Evolutionary conservation across 1,140 invertebrate species (phyloP).

Genomic region (Drosophila nikananu): DNA sequence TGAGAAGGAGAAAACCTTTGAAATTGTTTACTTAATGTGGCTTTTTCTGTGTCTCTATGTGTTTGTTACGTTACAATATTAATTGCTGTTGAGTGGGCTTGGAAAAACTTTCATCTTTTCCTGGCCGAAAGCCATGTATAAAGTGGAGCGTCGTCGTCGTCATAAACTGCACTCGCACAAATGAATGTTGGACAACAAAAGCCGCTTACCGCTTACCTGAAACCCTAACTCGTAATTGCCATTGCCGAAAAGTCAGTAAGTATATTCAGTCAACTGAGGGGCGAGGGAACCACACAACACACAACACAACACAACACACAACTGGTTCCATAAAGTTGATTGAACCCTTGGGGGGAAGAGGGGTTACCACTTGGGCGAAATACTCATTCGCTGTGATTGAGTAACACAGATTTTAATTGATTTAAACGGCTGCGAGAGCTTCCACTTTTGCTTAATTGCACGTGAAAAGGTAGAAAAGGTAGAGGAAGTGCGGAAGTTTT

Average conservation of each 20-base stretch:
- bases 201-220: conserved; percentile 39
- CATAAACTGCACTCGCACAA: conserved; percentile 28
- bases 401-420: conserved; percentile 72
- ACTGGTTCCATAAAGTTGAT: conserved; percentile 74
- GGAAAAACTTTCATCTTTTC: conserved; percentile 53
- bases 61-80: conserved; percentile 46
- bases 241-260: conserved; percentile 57
- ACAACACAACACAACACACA: too few relatives aligned
- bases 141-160: conserved; percentile 35
- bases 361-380: conserved; percentile 3
- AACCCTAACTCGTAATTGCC: conserved; percentile 67
- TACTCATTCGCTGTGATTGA: conserved; percentile 35
- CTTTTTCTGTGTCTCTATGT: background rate
- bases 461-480: conserved; percentile 50
- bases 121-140: conserved; percentile 23
- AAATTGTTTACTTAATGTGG: conserved; percentile 36
- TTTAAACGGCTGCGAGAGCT: conserved; percentile 53
- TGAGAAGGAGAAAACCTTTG: conserved; percentile 10
- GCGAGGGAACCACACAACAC: background rate
- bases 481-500: conserved; percentile 16
- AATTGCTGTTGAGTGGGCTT: conserved; percentile 29
- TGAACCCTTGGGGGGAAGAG: conserved; percentile 47
- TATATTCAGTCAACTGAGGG: conserved; percentile 1
- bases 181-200: conserved; percentile 59
- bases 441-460: conserved; percentile 68